Evolutionary conservation across 1,140 invertebrate species (phyloP), one percentile per base, ranked within the genome.

Genomic region (Drosophila ananassae): DNA sequence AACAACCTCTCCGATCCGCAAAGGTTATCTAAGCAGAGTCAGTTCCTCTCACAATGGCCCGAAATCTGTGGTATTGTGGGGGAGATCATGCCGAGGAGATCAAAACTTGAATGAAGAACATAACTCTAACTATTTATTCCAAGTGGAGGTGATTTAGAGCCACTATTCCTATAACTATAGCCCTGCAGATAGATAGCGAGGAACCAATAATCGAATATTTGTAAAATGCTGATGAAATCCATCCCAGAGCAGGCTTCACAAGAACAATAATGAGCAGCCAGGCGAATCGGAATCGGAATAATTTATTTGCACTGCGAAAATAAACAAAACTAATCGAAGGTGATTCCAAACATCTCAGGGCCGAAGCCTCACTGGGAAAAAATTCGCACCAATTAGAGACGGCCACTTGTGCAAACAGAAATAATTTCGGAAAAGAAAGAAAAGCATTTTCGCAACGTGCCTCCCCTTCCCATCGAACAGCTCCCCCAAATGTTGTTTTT

Each of bases 301-400:
- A 69, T 68, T 69, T 51, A 69, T 69, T 69, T 69, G 66, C 66
- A 57, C 69, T 69, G 24, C 30, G 64, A 69, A 69, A 69, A 69
- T 47, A 69, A 69, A 69, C 66, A 69, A 17, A 47, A 46, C 30
- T 30, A 39, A 32, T 32, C 67, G 64, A 71, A 71, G 64, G 67
- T 69, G 64, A 71, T 71, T 39, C 48, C 63, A 67, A 69, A 30
- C 41, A 55, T 30, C 30, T 24, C 44, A 56, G 39, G 24, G 50
- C 41, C 67, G 46, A 32, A 69, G 57, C 69, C 69, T 69, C 66
- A 13, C 13, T 34, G 17, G 34, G 25, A 32, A 69, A 50, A 69
- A 37, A 39, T 69, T 13, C 8, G 21, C 25, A 69, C 67, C 39
- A 71, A 71, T 71, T 69, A 71, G 56, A 69, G 48, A 13, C 8